These are phyloP conservation scores for Potamarius usumacintae DNA, from an alignment of 2,113 vertebrate genomes.

Conservation along the genomic window DNA sequence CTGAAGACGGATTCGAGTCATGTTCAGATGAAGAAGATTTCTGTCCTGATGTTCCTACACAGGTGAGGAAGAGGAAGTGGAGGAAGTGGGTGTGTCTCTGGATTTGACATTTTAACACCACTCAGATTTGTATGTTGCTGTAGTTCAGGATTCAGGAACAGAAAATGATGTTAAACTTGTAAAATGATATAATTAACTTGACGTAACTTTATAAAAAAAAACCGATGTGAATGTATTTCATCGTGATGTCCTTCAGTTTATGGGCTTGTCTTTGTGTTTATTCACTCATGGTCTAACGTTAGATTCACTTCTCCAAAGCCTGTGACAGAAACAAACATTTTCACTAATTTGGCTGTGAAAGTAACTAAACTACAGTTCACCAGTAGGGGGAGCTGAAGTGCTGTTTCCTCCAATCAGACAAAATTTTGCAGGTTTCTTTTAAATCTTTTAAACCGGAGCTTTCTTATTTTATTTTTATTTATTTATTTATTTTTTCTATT, in stretches of 20 bases:
- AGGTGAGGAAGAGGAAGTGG: constrained; percentile 66
- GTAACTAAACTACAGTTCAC: background rate
- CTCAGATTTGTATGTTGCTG: background rate
- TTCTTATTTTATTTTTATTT: too few species aligned
- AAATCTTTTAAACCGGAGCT: too few species aligned
- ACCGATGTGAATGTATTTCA: background rate
- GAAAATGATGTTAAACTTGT: background rate
- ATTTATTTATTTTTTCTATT: too few species aligned
- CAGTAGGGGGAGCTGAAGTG: background rate
- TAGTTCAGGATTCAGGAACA: background rate
- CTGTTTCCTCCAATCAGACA: background rate
- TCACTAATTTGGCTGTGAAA: too few species aligned
- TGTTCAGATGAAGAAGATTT: constrained; percentile 73
- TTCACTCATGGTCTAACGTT: background rate
- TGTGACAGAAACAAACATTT: too few species aligned
- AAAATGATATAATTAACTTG: background rate
- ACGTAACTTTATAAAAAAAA: background rate
- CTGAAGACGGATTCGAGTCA: constrained; percentile 81
- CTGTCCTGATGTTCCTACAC: constrained; percentile 50
- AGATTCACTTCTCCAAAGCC: too few species aligned
- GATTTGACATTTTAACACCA: background rate
- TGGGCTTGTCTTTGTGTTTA: background rate
- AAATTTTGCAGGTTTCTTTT: background rate
- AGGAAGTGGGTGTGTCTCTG: background rate
- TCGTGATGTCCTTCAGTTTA: too few species aligned